Base-by-base conservation (phyloP, 1,140 invertebrate species). In the Wiebesia pumilae region DNA sequence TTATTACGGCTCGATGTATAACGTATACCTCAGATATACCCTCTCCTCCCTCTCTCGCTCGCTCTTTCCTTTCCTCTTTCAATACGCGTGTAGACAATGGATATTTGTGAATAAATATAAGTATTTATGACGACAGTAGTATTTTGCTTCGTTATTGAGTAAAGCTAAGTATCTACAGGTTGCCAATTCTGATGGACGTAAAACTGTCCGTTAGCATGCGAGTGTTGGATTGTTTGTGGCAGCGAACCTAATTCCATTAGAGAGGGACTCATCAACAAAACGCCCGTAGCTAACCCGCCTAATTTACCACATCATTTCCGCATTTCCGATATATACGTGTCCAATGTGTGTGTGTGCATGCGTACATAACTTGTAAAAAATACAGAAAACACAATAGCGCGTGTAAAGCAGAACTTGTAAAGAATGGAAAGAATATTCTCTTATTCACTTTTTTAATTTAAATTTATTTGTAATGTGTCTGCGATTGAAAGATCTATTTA, bases 181-280 rank as follows among this genome's bases (percentile, higher is more conserved):
- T 88, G 84, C 83, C 87, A 84, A 88, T 88, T 88, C 62, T 83
- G 84, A 88, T 73, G 81, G 65, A 83, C 83, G 78, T 82, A 85
- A 81, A 84, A 87, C 83, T 69, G 82, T 21, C 33, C 38, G 30
- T 58, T 79, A 81, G n/a, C 69, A 47, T 21, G 73, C 47, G 27
- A 54, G 38, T 35, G 80, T 65, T 43, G 54, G 84, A 87, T 75
- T 71, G 83, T 83, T 79, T 77, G 85, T 58, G 81, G 80, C 54
- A 62, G 75, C 75, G 54, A 69, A 79, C 67, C 65, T 67, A 81
- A 81, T 81, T 85, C 78, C 67, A 81, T 81, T 80, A 85, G 65
- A 14, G 38, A 19, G 27, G 27, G 9, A 51, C 43, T 19, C 47
- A 54, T 73, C 67, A 73, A 73, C 67, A 43, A n/a, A 43, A 54